phyloP scores from a whole-genome alignment of 2,113 vertebrate genomes.

The Cepphus grylle region DNA sequence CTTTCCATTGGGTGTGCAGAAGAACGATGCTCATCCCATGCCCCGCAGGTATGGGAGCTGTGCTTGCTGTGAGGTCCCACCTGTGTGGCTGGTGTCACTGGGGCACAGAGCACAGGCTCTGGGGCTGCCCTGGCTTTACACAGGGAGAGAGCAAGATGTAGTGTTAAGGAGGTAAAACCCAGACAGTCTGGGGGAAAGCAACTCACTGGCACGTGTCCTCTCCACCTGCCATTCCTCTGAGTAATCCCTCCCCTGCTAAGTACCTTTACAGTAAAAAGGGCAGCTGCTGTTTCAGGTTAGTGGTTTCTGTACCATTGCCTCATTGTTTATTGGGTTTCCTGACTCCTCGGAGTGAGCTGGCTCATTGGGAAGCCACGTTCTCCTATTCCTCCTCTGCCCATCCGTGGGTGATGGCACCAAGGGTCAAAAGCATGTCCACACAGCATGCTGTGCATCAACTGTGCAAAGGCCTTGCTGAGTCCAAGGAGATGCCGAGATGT shows the following conservation, averaged over 20 bases:
- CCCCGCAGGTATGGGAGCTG: accelerated
- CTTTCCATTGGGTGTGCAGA: accelerated
- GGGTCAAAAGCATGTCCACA: accelerated
- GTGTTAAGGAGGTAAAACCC: not conserved
- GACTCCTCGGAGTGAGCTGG: not conserved
- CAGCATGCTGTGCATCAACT: not conserved
- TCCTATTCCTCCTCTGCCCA: not conserved
- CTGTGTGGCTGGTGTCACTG: not conserved
- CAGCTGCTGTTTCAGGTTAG: not conserved
- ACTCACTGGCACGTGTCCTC: not conserved
- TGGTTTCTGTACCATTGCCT: not conserved
- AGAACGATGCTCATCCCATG: not conserved
- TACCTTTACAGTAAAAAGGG: not conserved
- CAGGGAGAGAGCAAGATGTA: not conserved
- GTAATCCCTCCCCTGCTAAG: not conserved
- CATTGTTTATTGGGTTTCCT: not conserved
- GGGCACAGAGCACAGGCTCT: not conserved
- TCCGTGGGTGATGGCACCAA: accelerated
- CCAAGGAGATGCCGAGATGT: not conserved
- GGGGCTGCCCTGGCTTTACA: not conserved
- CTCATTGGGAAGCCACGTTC: accelerated
- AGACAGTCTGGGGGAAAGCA: not conserved
- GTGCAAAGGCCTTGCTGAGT: not conserved
- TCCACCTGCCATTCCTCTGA: not conserved
- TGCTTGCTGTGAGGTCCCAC: not conserved